Base-by-base conservation (phyloP, 1,140 invertebrate species). In the Diuraphis noxia region DNA sequence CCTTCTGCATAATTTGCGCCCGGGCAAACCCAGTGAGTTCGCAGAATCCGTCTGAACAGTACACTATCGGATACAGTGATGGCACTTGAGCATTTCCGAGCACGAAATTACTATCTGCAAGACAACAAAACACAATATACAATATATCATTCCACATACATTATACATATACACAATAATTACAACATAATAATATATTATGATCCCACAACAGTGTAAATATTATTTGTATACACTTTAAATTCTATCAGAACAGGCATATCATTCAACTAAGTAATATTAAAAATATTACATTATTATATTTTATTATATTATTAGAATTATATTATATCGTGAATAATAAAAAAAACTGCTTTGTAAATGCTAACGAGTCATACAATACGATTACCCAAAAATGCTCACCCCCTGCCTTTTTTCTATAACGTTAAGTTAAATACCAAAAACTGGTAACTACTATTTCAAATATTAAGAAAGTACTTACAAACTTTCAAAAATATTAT, bases 1-100 rank as follows among this genome's bases (percentile, higher is more conserved):
- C 97, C 94, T 98, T 98, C 94, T 99, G 98, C 98, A 98, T 98
- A 94, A 98, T 98, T 95, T 99, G 98, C 72, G 98, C 98, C 92
- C 98, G 95, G 92, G 97, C 95, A 95, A 96, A 98, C 92, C 98
- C 98, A 92, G 98, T 99, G 94, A 99, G 96, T 94, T 99, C 98
- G 94, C 98, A 98, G 95, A 99, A 99, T 88, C 98, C 98, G 96
- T 99, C 98, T 8, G 98, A 98, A 95, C 98, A 99, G 95, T 99
- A 99, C 92, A 99, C 98, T 94, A 99, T 99, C 92, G 98, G 98
- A 95, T 98, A 98, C 43, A 96, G 94, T 92, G 96, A 94, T 92
- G 96, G 96, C 92, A 98, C 98, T 95, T 99, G 98, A 92, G 98
- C 98, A 95, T 99, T 99, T 93, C 98, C 98, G 94, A 99, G 95